phyloP scores from a whole-genome alignment of 2,888 invertebrate genomes.

The Eremobia ochroleuca region DNA sequence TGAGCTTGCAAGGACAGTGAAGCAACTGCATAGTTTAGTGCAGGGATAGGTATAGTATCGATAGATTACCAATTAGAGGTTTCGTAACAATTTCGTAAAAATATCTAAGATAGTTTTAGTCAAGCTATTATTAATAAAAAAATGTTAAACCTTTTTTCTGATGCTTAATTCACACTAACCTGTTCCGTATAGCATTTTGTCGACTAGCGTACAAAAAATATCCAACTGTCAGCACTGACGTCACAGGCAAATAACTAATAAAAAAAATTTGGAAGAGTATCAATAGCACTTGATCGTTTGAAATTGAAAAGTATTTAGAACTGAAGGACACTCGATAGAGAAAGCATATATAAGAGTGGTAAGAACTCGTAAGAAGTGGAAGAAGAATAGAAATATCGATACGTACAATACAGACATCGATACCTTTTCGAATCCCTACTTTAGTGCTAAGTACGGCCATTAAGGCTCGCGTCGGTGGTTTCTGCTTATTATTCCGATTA shows the following conservation, averaged over 20 bases:
- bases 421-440: constrained; percentile 15
- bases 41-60: neutral
- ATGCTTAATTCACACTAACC: neutral
- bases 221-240: neutral
- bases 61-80: neutral
- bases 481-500: constrained; percentile 65
- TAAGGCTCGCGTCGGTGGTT: constrained; percentile 35
- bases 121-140: neutral
- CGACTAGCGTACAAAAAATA: neutral
- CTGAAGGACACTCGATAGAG: neutral
- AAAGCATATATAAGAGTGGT: neutral
- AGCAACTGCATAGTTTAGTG: constrained; percentile 55
- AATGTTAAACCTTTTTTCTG: neutral
- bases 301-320: neutral
- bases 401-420: neutral
- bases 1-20: constrained; percentile 60
- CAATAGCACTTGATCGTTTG: neutral
- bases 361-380: too few species aligned
- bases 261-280: neutral
- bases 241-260: neutral
- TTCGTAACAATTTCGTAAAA: too few species aligned
- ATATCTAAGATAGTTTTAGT: neutral
- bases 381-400: neutral
- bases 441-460: constrained; percentile 46
- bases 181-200: neutral